Conservation (phyloP, 2,113 vertebrate species). For the Urocitellus parryii region DNA sequence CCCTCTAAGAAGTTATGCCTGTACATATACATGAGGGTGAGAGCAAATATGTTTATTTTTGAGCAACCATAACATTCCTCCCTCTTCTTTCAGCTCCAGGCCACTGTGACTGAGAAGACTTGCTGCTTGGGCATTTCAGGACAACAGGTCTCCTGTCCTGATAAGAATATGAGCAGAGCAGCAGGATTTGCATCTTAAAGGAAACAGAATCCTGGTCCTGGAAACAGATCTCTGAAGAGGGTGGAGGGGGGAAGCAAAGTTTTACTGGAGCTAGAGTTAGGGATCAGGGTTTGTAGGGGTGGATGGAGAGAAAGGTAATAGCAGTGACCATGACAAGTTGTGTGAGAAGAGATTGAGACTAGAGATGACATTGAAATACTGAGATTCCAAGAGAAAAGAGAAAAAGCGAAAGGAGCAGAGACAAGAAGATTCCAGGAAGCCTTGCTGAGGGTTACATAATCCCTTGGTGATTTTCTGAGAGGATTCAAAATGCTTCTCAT, state of each 20-base stretch:
- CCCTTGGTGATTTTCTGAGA: slow-evolving; percentile 57
- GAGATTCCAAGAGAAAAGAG: neutral
- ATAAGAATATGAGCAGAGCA: slow-evolving; percentile 36
- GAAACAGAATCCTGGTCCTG: neutral
- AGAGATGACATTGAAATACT: slow-evolving; percentile 1
- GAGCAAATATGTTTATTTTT: neutral
- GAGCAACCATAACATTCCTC: fast-evolving
- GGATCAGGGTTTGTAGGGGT: neutral
- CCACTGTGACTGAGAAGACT: neutral
- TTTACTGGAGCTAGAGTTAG: neutral
- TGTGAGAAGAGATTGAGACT: neutral
- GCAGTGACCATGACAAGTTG: neutral
- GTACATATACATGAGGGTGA: neutral
- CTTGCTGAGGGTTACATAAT: neutral
- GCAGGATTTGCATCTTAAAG: slow-evolving; percentile 69
- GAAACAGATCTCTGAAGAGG: neutral
- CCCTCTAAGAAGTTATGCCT: neutral
- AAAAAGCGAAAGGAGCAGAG: neutral
- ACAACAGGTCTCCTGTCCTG: slow-evolving; percentile 12
- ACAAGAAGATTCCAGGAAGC: neutral
- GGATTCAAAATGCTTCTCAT: neutral
- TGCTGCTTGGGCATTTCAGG: neutral
- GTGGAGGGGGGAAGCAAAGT: neutral
- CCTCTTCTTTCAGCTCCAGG: neutral
- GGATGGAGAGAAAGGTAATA: neutral